These are phyloP conservation scores for Lanius ludovicianus DNA, from an alignment of 2,113 vertebrate genomes.

Conservation along the genomic window DNA sequence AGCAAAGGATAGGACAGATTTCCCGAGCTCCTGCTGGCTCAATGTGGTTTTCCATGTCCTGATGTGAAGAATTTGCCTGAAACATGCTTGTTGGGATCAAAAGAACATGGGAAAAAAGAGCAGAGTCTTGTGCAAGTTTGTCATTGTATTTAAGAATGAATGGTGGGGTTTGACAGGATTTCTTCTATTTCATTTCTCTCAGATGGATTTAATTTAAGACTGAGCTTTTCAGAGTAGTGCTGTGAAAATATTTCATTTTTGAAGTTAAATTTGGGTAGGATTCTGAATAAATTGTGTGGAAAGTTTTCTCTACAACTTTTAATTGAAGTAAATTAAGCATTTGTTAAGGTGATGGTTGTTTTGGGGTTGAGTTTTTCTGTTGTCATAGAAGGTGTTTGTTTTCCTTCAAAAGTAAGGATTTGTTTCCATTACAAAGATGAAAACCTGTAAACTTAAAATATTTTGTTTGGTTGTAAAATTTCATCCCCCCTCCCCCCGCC, in stretches of 20 bases:
- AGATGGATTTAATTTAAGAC: background rate
- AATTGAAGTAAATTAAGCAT: background rate
- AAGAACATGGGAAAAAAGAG: background rate
- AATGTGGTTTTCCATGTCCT: background rate
- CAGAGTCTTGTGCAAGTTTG: background rate
- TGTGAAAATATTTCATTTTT: background rate
- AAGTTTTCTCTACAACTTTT: background rate
- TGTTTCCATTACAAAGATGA: background rate
- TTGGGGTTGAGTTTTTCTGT: background rate
- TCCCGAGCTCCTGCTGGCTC: background rate
- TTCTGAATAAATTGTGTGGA: background rate
- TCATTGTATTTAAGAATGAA: background rate
- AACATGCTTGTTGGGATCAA: background rate
- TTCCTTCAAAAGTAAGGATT: background rate
- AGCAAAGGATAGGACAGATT: background rate
- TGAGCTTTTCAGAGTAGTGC: background rate
- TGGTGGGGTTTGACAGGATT: background rate
- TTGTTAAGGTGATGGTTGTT: background rate
- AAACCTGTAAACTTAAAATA: background rate
- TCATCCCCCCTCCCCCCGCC: accelerated
- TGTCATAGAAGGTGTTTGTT: background rate
- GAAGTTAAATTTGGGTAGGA: background rate
- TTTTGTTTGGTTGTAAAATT: background rate
- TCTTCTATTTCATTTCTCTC: background rate
- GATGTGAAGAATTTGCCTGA: background rate